Evolutionary conservation across 2,888 invertebrate genomes (phyloP).

Genomic region (Eristalis tenax): DNA sequence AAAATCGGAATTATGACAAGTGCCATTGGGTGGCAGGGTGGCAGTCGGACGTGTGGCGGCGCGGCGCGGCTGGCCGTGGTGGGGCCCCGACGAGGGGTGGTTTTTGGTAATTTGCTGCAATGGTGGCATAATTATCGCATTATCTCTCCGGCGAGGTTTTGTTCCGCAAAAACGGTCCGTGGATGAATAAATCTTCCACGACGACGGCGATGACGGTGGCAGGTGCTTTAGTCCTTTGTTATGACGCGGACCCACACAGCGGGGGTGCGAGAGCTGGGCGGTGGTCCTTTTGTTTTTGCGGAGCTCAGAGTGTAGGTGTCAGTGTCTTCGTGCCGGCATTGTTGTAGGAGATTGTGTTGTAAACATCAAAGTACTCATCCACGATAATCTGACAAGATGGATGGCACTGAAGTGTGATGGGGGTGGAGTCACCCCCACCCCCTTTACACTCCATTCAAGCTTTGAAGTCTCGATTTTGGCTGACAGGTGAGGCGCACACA

Average conservation of each 20-base stretch:
- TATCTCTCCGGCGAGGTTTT: conserved; percentile 71
- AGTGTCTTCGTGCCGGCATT: conserved; percentile 4
- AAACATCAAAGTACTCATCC: conserved; percentile 49
- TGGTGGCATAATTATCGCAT: conserved; percentile 76
- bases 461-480: conserved; percentile 38
- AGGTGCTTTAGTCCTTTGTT: conserved; percentile 63
- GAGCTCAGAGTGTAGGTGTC: conserved; percentile 1
- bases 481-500: conserved; percentile 54
- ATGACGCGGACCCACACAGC: background rate
- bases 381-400: conserved; percentile 4
- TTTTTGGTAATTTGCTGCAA: conserved; percentile 73
- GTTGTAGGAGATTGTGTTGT: conserved; percentile 30
- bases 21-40: conserved; percentile 22
- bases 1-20: conserved; percentile 66
- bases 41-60: background rate
- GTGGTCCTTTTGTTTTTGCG: conserved; percentile 4
- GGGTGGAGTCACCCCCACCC: background rate
- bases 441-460: background rate
- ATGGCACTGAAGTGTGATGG: background rate
- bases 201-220: conserved; percentile 38
- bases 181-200: conserved; percentile 57
- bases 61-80: too few species aligned
- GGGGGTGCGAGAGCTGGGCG: background rate
- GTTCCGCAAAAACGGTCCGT: conserved; percentile 31
- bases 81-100: background rate